Percentiles rank a stretch among this genome's conserved stretches.
Conservation (phyloP, 2,797 vertebrate genomes). For the Gadopsis bispinosus region DNA sequence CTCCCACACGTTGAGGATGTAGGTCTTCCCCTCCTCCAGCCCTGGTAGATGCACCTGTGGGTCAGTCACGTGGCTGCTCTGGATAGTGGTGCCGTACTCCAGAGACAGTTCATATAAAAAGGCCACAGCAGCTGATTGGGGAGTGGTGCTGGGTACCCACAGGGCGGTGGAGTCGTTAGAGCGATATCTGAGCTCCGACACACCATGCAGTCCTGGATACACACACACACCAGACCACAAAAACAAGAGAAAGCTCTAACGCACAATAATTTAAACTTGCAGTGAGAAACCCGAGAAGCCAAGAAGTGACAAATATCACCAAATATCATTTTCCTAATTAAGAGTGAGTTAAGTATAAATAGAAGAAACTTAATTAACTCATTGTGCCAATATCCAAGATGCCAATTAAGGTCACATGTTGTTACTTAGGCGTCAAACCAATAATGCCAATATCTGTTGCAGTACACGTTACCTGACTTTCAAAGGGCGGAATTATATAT, state of each 20-base stretch:
- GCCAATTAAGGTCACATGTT: no score
- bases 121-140: background rate
- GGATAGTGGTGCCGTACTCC: conserved; percentile 53
- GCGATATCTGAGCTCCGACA: conserved; percentile 72
- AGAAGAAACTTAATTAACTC: background rate
- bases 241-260: background rate
- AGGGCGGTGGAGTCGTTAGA: conserved; percentile 59
- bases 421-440: no score
- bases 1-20: conserved; percentile 77
- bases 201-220: conserved; percentile 62
- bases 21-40: conserved; percentile 62
- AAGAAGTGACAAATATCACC: background rate
- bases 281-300: background rate
- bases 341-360: background rate
- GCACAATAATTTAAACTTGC: no score
- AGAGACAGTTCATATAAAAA: conserved; percentile 71
- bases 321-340: background rate
- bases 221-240: background rate
- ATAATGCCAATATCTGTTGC: no score
- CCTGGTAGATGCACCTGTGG: conserved; percentile 48
- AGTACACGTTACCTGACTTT: no score
- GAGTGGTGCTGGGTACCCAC: conserved; percentile 53
- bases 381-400: no score
- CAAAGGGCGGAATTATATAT: no score
- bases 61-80: conserved; percentile 24